Base-by-base conservation (phyloP, 2,113 vertebrate genomes). In the Gymnarchus niloticus region DNA sequence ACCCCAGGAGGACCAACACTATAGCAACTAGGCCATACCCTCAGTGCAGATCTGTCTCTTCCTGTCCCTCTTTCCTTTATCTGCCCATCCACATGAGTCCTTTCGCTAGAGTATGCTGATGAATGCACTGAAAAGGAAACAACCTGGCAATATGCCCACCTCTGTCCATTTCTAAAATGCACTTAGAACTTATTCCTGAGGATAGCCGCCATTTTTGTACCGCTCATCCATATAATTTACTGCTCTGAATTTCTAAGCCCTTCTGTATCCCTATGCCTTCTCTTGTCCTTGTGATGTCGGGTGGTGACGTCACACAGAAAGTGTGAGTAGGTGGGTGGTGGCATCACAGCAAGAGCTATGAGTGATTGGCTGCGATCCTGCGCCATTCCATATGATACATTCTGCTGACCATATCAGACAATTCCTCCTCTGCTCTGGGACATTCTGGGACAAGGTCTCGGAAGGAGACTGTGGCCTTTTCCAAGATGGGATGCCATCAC, bases 1-100 rank as follows among this genome's bases (percentile, higher is more conserved):
- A 87, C 86, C 9, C 92, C 93, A 0, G 93, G 92, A 87, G 88
- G 90, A 37, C 93, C 90, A 0, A 93, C 93, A 92, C 93, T 91
- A 84, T 94, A 93, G 81, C 80, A 76, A 44, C 9, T 28, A 52
- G 25, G 14, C n/a, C 25, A 10, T 37, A 51, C 28, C 0, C 19
- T 25, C 44, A 14, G 6, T 54, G 25, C 48, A 9, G 46, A 46
- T 80, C 76, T 49, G 14, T 78, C 76, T 78, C 76, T 80, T 25
- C 46, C 37, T 49, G 23, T 51, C 23, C 12, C 46, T 33, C n/a
- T 51, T 54, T 17, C 23, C 57, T 6, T 6, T n/a, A 10, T 44
- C 28, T 8, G 69, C 44, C 3, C 52, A 57, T 59, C 19, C 17
- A 28, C 8, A 10, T 28, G 6, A 41, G 52, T 21, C 6, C 14